Base-by-base conservation (phyloP, 2,113 vertebrate species). In the Cyrtonyx montezumae region DNA sequence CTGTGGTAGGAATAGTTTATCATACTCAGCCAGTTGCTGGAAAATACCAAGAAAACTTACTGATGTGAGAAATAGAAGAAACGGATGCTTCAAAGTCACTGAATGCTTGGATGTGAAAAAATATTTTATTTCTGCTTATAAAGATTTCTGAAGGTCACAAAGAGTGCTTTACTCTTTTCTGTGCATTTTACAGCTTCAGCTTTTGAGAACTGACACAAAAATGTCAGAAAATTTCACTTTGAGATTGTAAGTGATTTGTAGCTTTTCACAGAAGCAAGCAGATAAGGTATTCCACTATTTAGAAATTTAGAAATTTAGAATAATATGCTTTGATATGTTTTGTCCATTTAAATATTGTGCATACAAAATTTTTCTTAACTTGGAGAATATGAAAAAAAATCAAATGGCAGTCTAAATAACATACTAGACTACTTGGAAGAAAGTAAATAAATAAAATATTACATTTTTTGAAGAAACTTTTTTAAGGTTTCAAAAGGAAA, bases 31-130 rank as follows among this genome's bases (percentile, higher is more conserved):
- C 37, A 71, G 55, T 76, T 37, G 34, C 22, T 65, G 59, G 59
- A 51, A 84, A 96, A 75, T 45, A 9, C 3, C 63, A n/a, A 26
- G 43, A 49, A 49, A 90, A 83, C 6, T 73, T 77, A 25, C 16
- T 73, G 28, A n/a, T n/a, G 16, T 3, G 1, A 65, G 9, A 13
- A 79, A 53, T 21, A 8, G n/a, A 17, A 91, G 46, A 90, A 85
- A 76, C 4, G 36, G 26, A 15, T 6, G 16, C 7, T 45, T 84
- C 12, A 43, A 88, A 91, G 69, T 14, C 42, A 23, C 5, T 14
- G 49, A 43, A 30, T 3, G 0, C 36, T 66, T 9, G 37, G 30
- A 58, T 9, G 25, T 0, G 1, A 4, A 67, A 30, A 78, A 74
- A 74, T 67, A 13, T 51, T 87, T 16, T 11, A 1, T 18, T 74